phyloP scores from a whole-genome alignment of 2,797 vertebrate species.

The Poeciliopsis infans region DNA sequence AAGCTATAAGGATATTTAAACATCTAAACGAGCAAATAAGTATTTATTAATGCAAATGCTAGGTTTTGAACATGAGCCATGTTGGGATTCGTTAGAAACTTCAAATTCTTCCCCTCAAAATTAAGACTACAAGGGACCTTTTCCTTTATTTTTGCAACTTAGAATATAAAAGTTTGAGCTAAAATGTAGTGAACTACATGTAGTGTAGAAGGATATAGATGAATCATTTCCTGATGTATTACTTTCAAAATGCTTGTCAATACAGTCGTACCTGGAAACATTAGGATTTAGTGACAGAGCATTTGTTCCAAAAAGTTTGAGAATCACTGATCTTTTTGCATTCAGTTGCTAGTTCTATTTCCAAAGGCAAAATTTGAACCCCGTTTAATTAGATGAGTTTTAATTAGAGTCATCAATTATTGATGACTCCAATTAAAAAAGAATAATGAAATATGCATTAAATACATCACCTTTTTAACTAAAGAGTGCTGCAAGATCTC shows the following conservation, averaged over 20 bases:
- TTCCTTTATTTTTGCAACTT: background rate
- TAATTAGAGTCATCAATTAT: background rate
- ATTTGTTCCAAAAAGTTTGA: background rate
- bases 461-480: background rate
- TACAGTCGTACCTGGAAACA: background rate
- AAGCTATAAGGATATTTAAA: background rate
- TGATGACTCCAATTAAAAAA: background rate
- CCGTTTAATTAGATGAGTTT: no score
- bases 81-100: background rate
- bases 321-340: background rate
- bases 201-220: background rate
- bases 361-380: no score
- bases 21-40: background rate
- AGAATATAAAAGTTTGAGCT: background rate
- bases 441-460: background rate
- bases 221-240: background rate
- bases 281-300: background rate
- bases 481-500: background rate
- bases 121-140: background rate
- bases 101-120: background rate
- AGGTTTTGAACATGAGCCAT: background rate
- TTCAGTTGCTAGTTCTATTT: no score
- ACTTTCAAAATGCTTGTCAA: background rate
- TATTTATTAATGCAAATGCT: background rate
- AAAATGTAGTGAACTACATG: background rate